These are phyloP conservation scores for Mizuhopecten yessoensis DNA, from an alignment of 1,140 invertebrate genomes.

Conservation along the genomic window DNA sequence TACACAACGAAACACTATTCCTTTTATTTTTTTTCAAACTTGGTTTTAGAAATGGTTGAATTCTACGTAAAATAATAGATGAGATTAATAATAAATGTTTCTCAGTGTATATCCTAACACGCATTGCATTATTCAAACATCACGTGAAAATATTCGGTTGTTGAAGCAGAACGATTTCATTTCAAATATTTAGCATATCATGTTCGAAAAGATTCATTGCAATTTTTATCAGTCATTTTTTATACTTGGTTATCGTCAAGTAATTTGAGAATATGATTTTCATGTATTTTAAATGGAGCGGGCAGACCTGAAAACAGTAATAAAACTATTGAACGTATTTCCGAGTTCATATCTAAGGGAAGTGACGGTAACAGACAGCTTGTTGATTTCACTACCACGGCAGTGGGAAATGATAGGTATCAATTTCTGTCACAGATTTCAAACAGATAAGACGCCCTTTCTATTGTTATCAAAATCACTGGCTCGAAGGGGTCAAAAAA, in stretches of 20 bases:
- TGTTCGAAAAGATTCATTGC: background rate
- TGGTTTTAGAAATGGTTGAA: too few relatives aligned
- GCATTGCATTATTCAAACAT: too few relatives aligned
- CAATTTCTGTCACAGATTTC: slow-evolving; percentile 8
- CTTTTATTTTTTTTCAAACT: too few relatives aligned
- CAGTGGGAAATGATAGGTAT: background rate
- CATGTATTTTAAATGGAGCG: background rate
- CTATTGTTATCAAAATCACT: background rate
- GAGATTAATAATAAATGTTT: too few relatives aligned
- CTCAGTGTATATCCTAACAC: too few relatives aligned
- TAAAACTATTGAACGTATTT: background rate
- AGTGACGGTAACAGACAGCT: background rate
- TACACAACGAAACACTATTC: too few relatives aligned
- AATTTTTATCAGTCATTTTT: background rate
- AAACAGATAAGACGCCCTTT: background rate
- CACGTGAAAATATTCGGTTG: too few relatives aligned
- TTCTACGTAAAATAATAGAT: too few relatives aligned
- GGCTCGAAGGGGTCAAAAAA: background rate
- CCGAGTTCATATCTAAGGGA: background rate
- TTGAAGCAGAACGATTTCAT: too few relatives aligned
- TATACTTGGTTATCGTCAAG: background rate
- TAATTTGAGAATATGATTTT: background rate
- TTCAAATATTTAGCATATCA: background rate
- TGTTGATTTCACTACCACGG: background rate
- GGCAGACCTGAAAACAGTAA: background rate